Evolutionary conservation across 1,140 invertebrate species (phyloP), one percentile per base, ranked within the genome.

Genomic region (Macrosteles quadrilineatus): DNA sequence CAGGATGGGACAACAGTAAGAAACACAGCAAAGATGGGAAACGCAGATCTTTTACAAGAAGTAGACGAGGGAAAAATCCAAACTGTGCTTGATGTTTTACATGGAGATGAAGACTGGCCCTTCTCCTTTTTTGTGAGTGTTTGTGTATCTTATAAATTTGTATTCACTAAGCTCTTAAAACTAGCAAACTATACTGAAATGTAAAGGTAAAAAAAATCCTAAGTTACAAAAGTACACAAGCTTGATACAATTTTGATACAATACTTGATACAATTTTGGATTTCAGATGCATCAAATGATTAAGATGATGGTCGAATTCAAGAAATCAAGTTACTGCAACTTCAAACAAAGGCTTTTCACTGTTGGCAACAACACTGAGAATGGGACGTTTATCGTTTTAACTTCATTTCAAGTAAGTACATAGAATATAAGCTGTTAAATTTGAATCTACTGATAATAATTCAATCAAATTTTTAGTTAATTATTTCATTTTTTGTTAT

Each of bases 201-300:
- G 11, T 17, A 43, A 11, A 11, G 9, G 36, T 43, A 11, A 11
- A 43, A 11, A 43, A n/a, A n/a, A n/a, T n/a, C n/a, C n/a, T n/a
- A n/a, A 59, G 3, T 59, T 27, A 4, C 55, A 27, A 27, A 2
- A 27, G 12, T 11, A 14, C 9, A 27, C 25, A n/a, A n/a, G n/a
- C n/a, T n/a, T n/a, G n/a, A n/a, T n/a, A n/a, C n/a, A n/a, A n/a
- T n/a, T n/a, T n/a, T n/a, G n/a, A n/a, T n/a, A n/a, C n/a, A n/a
- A n/a, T n/a, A n/a, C n/a, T n/a, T n/a, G n/a, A n/a, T n/a, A n/a
- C n/a, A 19, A 21, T 50, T 3, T 50, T 50, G 3, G 4, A 27
- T 59, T 30, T 6, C 55, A 59, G 55, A 59, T 59, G 21, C 55
- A 59, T 23, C 55, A 59, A 23, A 25, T 59, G 55, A 59, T 59